Conservation (phyloP, 2,888 invertebrate genomes). For the Opisthograptis luteolata region DNA sequence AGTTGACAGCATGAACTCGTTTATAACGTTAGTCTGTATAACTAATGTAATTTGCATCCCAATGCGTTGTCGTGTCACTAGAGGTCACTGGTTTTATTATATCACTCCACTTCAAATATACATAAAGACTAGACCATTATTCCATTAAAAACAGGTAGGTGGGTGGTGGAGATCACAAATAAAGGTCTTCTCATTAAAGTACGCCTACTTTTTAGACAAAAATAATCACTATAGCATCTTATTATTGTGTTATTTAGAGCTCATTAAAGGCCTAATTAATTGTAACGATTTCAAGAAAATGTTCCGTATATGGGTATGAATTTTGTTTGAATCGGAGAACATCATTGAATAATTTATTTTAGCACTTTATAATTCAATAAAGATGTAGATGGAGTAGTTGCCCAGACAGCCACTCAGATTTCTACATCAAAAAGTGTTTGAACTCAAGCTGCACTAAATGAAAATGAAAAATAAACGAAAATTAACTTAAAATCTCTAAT, state of each 20-base stretch:
- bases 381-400: slow-evolving; percentile 15
- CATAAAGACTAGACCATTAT: slow-evolving; percentile 9
- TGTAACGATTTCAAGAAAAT: slow-evolving; percentile 24
- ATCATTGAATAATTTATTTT: slow-evolving; percentile 14
- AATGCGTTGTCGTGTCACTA: slow-evolving; percentile 47
- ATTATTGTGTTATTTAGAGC: slow-evolving; percentile 3
- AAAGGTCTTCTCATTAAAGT: slow-evolving; percentile 18
- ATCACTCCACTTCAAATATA: slow-evolving; percentile 18
- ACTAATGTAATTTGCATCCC: slow-evolving; percentile 61
- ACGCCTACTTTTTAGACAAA: slow-evolving; percentile 19
- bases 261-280: slow-evolving; percentile 1
- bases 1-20: slow-evolving; percentile 53
- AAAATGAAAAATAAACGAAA: slow-evolving; percentile 1
- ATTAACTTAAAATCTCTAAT: slow-evolving; percentile 10
- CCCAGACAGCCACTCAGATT: slow-evolving; percentile 14
- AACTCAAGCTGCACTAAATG: slow-evolving; percentile 4
- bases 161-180: too few species aligned
- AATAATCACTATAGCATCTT: neutral
- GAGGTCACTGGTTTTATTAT: slow-evolving; percentile 49
- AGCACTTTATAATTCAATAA: slow-evolving; percentile 14
- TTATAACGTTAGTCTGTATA: slow-evolving; percentile 49
- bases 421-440: slow-evolving; percentile 13
- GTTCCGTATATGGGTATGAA: neutral
- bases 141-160: slow-evolving; percentile 10
- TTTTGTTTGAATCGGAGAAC: neutral